Evolutionary conservation across 1,140 invertebrate species (phyloP).

Genomic region (Mylabris phalerata): DNA sequence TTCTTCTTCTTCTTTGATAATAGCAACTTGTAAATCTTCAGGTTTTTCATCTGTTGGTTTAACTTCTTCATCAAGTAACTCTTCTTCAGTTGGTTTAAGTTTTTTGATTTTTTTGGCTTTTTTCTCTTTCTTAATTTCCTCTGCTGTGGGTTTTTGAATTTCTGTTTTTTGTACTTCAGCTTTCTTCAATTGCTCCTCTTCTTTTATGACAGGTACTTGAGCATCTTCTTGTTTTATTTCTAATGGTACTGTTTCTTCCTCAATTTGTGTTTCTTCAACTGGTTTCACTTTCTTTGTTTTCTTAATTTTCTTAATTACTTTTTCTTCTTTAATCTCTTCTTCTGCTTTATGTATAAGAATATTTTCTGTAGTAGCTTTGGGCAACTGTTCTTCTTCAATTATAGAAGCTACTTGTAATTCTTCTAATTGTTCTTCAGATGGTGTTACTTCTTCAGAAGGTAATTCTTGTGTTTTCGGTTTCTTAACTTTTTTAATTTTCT

Average conservation of each 20-base stretch:
- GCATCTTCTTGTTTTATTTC: conserved; percentile 2
- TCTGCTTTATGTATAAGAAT: conserved; percentile 23
- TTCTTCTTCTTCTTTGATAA: too few relatives aligned
- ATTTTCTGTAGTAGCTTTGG: conserved; percentile 24
- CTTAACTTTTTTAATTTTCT: conserved; percentile 33
- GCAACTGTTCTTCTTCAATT: conserved; percentile 29
- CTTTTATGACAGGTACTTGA: not conserved
- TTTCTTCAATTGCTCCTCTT: conserved; percentile 23
- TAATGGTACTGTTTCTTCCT: conserved; percentile 11
- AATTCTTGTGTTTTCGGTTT: conserved; percentile 11
- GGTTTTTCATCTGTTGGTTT: conserved; percentile 3
- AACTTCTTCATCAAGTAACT: conserved; percentile 7
- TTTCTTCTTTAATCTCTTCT: conserved; percentile 38
- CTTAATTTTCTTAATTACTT: conserved; percentile 31
- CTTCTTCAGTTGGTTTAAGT: conserved; percentile 15
- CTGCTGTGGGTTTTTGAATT: conserved; percentile 22
- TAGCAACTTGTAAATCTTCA: not conserved
- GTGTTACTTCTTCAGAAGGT: conserved; percentile 8
- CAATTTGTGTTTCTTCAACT: conserved; percentile 7
- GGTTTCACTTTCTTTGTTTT: conserved; percentile 26
- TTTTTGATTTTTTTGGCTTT: conserved; percentile 22
- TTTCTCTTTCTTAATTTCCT: conserved; percentile 23
- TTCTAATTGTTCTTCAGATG: conserved; percentile 32
- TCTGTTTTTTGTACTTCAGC: conserved; percentile 13
- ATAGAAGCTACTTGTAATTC: conserved; percentile 19